Base-by-base conservation (phyloP, 2,797 vertebrate genomes). In the Cygnus olor region DNA sequence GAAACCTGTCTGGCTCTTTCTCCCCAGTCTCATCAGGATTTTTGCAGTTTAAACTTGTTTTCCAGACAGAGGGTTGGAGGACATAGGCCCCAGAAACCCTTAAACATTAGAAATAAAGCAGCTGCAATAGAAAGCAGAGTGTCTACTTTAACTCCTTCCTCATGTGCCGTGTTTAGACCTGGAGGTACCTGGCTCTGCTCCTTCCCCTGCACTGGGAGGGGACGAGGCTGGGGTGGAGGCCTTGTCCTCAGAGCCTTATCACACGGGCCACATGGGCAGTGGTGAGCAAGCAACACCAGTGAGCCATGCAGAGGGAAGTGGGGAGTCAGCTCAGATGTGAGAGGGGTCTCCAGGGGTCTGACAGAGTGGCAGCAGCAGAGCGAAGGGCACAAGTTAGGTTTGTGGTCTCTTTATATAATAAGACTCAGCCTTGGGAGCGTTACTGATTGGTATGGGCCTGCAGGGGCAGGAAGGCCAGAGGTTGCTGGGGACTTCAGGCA, bases 161-260 rank as follows among this genome's bases (percentile, higher is more conserved):
- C 30, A 18, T 1, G 1, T 1, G 2, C 22, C 47, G 11, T 1
- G 0, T 63, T 61, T 70, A 38, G 45, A 63, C 28, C 25, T 12
- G 28, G 16, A 28, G 47, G 36, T 38, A 27, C 30, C n/a, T 22
- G 80, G 22, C 10, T 77, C 25, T 69, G 60, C 11, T 88, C 9
- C n/a, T 10, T n/a, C 1, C 20, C 3, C 0, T 5, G 49, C 38
- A 19, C 36, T 65, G 34, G 40, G 30, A 40, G 20, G 45, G 19
- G 19, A 44, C 1, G 3, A 69, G 32, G 7, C 38, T 38, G 8
- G 1, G 6, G 10, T 34, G 60, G 28, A 56, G 38, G 21, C 38
- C 24, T 42, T 1, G 1, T 22, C 34, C 56, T 80, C 45, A 19
- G 54, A 2, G 40, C n/a, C 17, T 11, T 14, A 13, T 65, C 45